These are phyloP conservation scores for Cichladusa arquata DNA, from an alignment of 2,113 vertebrate genomes.

Conservation along the genomic window DNA sequence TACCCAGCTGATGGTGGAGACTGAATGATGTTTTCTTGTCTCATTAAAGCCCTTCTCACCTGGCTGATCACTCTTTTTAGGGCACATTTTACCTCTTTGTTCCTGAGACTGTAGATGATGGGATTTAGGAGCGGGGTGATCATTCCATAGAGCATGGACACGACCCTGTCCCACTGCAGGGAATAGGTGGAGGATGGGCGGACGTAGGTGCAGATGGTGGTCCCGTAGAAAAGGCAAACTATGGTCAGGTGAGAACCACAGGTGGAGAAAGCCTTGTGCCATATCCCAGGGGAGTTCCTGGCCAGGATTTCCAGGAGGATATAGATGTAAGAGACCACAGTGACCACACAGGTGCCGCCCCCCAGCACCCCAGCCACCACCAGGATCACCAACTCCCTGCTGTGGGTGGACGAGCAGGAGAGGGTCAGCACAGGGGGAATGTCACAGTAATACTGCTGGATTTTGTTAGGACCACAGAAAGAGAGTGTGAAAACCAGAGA, in stretches of 20 bases:
- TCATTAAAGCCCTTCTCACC: background rate
- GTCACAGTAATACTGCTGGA: slow-evolving; percentile 67
- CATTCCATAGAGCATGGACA: slow-evolving; percentile 57
- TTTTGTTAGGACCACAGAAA: slow-evolving; percentile 23
- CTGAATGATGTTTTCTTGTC: background rate
- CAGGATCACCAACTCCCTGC: slow-evolving; percentile 20
- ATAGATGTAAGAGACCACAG: background rate
- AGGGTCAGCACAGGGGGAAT: slow-evolving; percentile 21
- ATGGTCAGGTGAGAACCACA: slow-evolving; percentile 53
- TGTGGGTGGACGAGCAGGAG: slow-evolving; percentile 1
- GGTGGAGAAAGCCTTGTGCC: slow-evolving; percentile 57
- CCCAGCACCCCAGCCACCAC: background rate
- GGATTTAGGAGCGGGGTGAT: slow-evolving; percentile 63
- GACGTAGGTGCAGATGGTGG: slow-evolving; percentile 45
- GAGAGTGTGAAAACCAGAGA: slow-evolving; percentile 28
- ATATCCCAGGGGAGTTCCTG: background rate
- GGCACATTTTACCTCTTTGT: slow-evolving; percentile 49
- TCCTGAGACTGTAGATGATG: slow-evolving; percentile 62
- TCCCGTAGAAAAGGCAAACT: slow-evolving; percentile 60
- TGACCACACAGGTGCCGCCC: background rate
- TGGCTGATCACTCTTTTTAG: background rate
- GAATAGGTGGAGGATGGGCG: slow-evolving; percentile 29
- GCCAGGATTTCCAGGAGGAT: slow-evolving; percentile 36
- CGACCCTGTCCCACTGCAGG: background rate
- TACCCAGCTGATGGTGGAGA: background rate